Conservation (phyloP, 92 coral and sea anemone species). For the Phymanthus crucifer region DNA sequence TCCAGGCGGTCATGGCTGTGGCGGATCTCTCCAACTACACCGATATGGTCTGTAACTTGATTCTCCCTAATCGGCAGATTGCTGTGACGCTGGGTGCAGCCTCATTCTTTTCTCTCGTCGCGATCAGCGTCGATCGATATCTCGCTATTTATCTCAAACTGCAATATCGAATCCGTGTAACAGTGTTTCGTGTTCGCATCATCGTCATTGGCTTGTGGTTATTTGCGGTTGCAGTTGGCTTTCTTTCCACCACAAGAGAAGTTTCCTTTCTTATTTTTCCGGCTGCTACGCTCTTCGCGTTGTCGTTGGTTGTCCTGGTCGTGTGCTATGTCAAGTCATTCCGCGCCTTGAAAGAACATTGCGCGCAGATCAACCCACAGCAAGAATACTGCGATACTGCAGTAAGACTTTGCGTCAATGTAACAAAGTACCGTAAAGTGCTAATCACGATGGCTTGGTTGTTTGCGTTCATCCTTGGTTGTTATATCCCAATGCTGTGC, state of each 20-base stretch:
- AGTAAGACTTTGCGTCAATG: not conserved
- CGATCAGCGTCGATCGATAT: slow-evolving; percentile 6
- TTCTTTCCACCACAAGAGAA: not conserved
- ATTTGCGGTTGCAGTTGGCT: not conserved
- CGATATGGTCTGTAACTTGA: not conserved
- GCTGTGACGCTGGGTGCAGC: not conserved
- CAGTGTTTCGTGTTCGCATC: not conserved
- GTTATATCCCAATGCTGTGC: not conserved
- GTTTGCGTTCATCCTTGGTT: not conserved
- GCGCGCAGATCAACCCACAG: not conserved
- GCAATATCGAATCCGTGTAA: not conserved
- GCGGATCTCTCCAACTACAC: not conserved
- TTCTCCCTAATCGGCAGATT: not conserved
- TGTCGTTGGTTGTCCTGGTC: not conserved
- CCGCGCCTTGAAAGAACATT: not conserved
- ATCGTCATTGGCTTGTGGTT: not conserved
- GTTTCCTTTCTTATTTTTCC: not conserved
- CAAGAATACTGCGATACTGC: not conserved
- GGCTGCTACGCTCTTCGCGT: not conserved
- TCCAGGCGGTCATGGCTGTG: not conserved
- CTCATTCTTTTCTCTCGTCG: not conserved
- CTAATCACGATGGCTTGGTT: slow-evolving; percentile 1
- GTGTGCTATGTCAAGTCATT: not conserved
- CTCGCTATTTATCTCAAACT: slow-evolving; percentile 6
- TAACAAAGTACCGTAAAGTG: not conserved